Evolutionary conservation across 2,113 vertebrate genomes (phyloP), one percentile per base, ranked within the genome.

Genomic region (Antechinus flavipes): DNA sequence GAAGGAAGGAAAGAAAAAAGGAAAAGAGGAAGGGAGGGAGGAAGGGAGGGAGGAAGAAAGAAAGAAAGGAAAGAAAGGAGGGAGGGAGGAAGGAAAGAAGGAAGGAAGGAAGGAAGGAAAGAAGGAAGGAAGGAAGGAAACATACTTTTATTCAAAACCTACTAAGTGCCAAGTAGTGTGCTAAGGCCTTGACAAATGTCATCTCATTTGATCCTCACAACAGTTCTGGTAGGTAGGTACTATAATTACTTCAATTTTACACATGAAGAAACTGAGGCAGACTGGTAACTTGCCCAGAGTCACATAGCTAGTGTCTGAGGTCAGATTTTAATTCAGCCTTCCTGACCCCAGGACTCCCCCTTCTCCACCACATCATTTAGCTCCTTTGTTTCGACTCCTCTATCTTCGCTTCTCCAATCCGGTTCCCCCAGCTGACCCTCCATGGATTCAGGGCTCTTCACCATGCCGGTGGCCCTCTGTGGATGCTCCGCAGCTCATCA

Each of bases 11-110:
- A 68, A 12, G 27, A 25, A 58, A 10, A 25, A 25, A 58, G 24
- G 55, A 58, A 58, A 27, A 26, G 24, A 56, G 7, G 27, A 9
- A 35, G 12, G 58, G 58, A 35, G 12, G 11, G 58, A 12, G 30
- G 58, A 27, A 61, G 30, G 10, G 9, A 27, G 6, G 56, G 2
- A 27, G 24, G 9, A 10, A 11, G 27, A 2, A 9, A 11, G 27
- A 9, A 7, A 11, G 26, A 2, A 4, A 27, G 8, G 16, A 2
- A 24, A 2, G 16, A 2, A 19, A 1, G 25, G 9, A 22, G 7
- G 2, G 9, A 22, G 19, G 8, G 9, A 8, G 25, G 8, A 9
- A 5, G 7, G 25, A 8, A 25, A 8, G 8, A 56, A 24, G 24
- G 2, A 19, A 24, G 55, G 27, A 23, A 24, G 23, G 3, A 23